Conservation (phyloP, 2,888 invertebrate genomes). For the Fabriciana adippe region DNA sequence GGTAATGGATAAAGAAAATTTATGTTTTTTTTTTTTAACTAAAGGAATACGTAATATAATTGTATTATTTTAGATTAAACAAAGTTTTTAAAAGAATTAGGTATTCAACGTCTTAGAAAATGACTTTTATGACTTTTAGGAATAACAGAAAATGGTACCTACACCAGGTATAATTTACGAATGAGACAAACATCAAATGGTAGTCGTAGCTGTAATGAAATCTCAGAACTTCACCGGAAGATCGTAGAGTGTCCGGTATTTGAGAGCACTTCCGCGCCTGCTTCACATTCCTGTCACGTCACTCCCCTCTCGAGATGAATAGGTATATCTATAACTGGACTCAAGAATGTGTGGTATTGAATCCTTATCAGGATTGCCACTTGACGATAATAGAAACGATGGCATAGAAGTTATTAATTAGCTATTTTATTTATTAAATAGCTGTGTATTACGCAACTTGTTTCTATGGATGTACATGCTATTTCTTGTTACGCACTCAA, state of each 20-base stretch:
- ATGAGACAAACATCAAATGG: constrained; percentile 15
- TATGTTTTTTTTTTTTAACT: too few species aligned
- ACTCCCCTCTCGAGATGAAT: constrained; percentile 36
- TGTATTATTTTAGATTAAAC: too few species aligned
- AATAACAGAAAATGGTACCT: too few species aligned
- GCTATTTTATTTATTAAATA: too few species aligned
- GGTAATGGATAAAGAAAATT: too few species aligned
- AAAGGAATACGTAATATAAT: too few species aligned
- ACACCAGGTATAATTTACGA: neutral
- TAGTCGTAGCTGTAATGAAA: constrained; percentile 26
- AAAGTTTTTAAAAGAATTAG: too few species aligned
- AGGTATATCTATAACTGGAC: constrained; percentile 16
- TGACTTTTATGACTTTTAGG: too few species aligned
- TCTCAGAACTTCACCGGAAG: constrained; percentile 42
- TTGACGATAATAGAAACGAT: constrained; percentile 3
- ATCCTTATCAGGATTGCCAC: constrained; percentile 5
- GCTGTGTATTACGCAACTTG: too few species aligned
- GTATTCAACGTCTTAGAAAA: too few species aligned
- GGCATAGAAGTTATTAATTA: neutral
- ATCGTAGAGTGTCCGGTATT: constrained; percentile 48
- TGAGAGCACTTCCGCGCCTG: constrained; percentile 47
- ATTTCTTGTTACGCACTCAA: too few species aligned
- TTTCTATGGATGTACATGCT: too few species aligned
- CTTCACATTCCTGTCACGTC: constrained; percentile 66
- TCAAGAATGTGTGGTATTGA: constrained; percentile 9